phyloP scores from a whole-genome alignment of 2,888 invertebrate genomes.

The Pyralis farinalis region DNA sequence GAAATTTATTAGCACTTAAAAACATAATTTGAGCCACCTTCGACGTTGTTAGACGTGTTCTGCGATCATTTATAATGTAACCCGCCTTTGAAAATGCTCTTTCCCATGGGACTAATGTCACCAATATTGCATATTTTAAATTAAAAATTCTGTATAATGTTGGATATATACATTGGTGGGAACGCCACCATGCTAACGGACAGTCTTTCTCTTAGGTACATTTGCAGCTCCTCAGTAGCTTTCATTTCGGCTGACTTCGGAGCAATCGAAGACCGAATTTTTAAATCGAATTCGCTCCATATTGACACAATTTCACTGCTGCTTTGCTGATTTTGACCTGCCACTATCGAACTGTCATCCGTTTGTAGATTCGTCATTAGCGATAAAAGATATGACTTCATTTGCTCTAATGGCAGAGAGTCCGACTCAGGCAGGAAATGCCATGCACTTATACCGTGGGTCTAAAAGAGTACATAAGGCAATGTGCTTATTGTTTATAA shows the following conservation, averaged over 20 bases:
- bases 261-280: slow-evolving; percentile 3
- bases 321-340: background rate
- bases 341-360: slow-evolving; percentile 5
- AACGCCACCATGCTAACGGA: slow-evolving; percentile 10
- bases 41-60: slow-evolving; percentile 12
- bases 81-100: slow-evolving; percentile 16
- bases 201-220: slow-evolving; percentile 8
- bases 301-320: slow-evolving; percentile 4
- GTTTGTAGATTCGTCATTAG: slow-evolving; percentile 4
- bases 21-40: slow-evolving; percentile 17
- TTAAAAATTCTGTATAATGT: slow-evolving; percentile 5
- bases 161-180: slow-evolving; percentile 7
- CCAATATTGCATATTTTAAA: slow-evolving; percentile 11
- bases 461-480: slow-evolving; percentile 6
- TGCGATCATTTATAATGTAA: slow-evolving; percentile 11
- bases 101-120: slow-evolving; percentile 18
- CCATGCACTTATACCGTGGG: slow-evolving; percentile 4
- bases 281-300: slow-evolving; percentile 6
- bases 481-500: slow-evolving; percentile 2
- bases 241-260: slow-evolving; percentile 8
- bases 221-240: slow-evolving; percentile 6
- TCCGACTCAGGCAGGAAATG: slow-evolving; percentile 5
- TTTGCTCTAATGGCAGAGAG: slow-evolving; percentile 7
- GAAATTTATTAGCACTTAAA: slow-evolving; percentile 11
- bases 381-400: slow-evolving; percentile 3